Base-by-base conservation (phyloP, 2,113 vertebrate genomes). In the Carassius gibelio region DNA sequence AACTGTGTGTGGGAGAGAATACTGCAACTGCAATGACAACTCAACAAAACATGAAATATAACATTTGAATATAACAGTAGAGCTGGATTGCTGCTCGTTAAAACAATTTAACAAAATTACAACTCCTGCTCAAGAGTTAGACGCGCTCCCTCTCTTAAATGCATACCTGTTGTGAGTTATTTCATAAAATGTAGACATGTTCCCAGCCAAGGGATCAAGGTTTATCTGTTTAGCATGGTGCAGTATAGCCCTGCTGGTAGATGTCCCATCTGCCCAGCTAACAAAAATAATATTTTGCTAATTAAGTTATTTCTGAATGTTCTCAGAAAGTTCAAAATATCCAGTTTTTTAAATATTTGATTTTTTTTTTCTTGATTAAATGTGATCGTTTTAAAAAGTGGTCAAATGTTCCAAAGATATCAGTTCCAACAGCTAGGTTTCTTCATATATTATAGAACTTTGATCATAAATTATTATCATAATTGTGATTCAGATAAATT, bases 1-100 rank as follows among this genome's bases (percentile, higher is more conserved):
- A 15, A 23, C 23, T 50, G 74, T 75, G 72, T 75, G 74, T 75
- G 74, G 45, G 74, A 75, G 74, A 75, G 14, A 75, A 52, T 75
- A 52, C 74, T 23, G n/a, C 45, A 26, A 23, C 74, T 2, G 38
- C 38, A 45, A 74, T 74, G 38, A 74, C 19, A 74, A 74, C 36
- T 42, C 9, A 38, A 72, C 36, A 72, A 50, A 75, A 75, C 74
- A 75, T 26, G 13, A 52, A 9, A 75, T 75, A 8, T 30, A 75
- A 75, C 66, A 69, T 6, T 7, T 42, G 6, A 42, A 42, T 42
- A 42, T 42, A 69, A 69, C 30, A 15, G 66, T 68, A 36, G 7
- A 7, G 3, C 30, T 7, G 1, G 30, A 36, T 69, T 15, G 7
- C 30, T 17, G 6, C 7, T 19, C 8, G 30, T 52, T 52, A 75